These are phyloP conservation scores for Stratiolaelaps scimitus DNA, from an alignment of 1,140 invertebrate species.

Conservation along the genomic window DNA sequence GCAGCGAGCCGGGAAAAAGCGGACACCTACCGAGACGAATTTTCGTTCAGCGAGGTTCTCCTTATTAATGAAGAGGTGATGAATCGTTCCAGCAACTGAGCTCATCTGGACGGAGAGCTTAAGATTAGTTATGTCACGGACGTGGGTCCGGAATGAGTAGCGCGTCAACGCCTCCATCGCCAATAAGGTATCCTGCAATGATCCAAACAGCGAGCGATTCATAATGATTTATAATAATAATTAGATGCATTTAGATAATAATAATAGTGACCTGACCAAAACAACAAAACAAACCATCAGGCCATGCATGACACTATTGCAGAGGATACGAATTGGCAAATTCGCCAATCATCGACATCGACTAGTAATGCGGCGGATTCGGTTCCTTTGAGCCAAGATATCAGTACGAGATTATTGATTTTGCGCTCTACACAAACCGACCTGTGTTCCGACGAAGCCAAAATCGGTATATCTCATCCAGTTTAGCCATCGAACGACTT, in stretches of 20 bases:
- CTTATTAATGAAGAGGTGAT: slow-evolving; percentile 38
- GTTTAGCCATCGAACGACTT: slow-evolving; percentile 50
- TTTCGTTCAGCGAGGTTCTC: slow-evolving; percentile 37
- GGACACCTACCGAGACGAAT: slow-evolving; percentile 35
- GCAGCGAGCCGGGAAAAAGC: neutral
- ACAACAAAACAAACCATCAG: too few species aligned
- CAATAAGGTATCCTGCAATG: slow-evolving; percentile 48
- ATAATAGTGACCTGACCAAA: too few species aligned
- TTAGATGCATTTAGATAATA: too few species aligned
- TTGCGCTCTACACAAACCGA: slow-evolving; percentile 36
- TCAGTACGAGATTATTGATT: neutral
- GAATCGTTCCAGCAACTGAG: slow-evolving; percentile 36
- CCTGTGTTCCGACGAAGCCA: slow-evolving; percentile 50
- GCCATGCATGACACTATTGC: too few species aligned
- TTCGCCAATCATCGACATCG: too few species aligned
- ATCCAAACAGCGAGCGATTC: slow-evolving; percentile 18
- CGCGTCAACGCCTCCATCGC: slow-evolving; percentile 50
- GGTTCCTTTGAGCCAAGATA: neutral
- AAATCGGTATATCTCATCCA: slow-evolving; percentile 48
- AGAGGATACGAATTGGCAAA: too few species aligned
- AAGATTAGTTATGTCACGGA: slow-evolving; percentile 50
- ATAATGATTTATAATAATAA: too few species aligned
- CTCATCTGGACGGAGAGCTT: slow-evolving; percentile 44
- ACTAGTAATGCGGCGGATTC: too few species aligned
- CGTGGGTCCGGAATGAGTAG: slow-evolving; percentile 48